Evolutionary conservation across 1,140 invertebrate species (phyloP).

Genomic region (Mercenaria mercenaria): DNA sequence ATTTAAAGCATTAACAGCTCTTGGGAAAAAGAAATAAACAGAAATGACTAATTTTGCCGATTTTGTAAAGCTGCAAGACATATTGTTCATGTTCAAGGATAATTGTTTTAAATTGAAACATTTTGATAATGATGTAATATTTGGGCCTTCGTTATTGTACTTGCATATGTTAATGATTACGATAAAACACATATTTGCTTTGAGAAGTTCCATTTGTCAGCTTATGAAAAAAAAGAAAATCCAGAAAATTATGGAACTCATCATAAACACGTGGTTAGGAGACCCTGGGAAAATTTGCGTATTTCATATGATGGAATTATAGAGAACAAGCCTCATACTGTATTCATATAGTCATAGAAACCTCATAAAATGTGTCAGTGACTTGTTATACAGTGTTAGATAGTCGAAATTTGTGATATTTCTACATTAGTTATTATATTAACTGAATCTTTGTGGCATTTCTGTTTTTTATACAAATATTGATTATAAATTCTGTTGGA

Average conservation of each 20-base stretch:
- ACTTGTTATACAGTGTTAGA: conserved; percentile 11
- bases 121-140: no score
- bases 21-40: no score
- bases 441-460: no score
- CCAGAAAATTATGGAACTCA: conserved; percentile 34
- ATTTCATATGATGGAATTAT: conserved; percentile 4
- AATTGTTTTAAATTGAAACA: no score
- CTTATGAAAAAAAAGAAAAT: conserved; percentile 8
- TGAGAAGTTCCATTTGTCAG: conserved; percentile 44
- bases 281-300: conserved; percentile 51
- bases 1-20: no score
- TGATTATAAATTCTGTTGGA: no score
- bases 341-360: conserved; percentile 3
- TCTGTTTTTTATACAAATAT: no score
- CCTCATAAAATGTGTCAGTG: conserved; percentile 3
- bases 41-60: no score
- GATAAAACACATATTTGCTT: background rate
- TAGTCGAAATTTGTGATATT: background rate
- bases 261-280: conserved; percentile 51
- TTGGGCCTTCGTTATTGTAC: background rate
- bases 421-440: no score
- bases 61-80: no score
- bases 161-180: conserved; percentile 15
- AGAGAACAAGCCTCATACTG: conserved; percentile 1
- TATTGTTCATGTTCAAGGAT: no score